A percentile compares a stretch with the other conserved stretches of the same genome.
Evolutionary conservation across 2,888 invertebrate genomes (phyloP).

Genomic region (Lysandra bellargus): DNA sequence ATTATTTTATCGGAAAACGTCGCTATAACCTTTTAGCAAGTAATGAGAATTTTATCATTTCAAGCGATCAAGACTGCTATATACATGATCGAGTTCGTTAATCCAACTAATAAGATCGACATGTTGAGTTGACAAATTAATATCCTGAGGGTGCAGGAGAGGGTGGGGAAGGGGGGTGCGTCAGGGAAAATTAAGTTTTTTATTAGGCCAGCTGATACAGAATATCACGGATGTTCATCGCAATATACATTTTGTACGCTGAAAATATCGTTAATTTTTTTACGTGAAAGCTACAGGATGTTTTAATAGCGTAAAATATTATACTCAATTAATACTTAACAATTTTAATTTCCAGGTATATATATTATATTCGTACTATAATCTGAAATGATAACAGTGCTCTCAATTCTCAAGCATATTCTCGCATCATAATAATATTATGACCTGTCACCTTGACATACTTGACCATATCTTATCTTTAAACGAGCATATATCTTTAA

Average conservation of each 20-base stretch:
- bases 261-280: not conserved
- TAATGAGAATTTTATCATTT: slow-evolving; percentile 9
- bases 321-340: no score
- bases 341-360: no score
- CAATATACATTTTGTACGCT: not conserved
- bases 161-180: not conserved
- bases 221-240: not conserved
- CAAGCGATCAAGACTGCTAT: not conserved
- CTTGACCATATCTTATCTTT: no score
- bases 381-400: no score
- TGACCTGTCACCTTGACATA: no score
- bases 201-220: slow-evolving; percentile 9
- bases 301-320: not conserved
- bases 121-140: slow-evolving; percentile 21
- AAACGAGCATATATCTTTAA: no score
- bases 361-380: no score
- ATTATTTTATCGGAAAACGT: not conserved
- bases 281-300: not conserved
- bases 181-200: slow-evolving; percentile 5
- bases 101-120: slow-evolving; percentile 3
- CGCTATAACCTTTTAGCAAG: not conserved
- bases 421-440: no score
- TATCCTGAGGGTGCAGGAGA: not conserved
- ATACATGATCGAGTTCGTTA: not conserved
- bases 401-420: no score